Base-by-base conservation (phyloP, 2,888 invertebrate genomes). In the Xestia xanthographa region DNA sequence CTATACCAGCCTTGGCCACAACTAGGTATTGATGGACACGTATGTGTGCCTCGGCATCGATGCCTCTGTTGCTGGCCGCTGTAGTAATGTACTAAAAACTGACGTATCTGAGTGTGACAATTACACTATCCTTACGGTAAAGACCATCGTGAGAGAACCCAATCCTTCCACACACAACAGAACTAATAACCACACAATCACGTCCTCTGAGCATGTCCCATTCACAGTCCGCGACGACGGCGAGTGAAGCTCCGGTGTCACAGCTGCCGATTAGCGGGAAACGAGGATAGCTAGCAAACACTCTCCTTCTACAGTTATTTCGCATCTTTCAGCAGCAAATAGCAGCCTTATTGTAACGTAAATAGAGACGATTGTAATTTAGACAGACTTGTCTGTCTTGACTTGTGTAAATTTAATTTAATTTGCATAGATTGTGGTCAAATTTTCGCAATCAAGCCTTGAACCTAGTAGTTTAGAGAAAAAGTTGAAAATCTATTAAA, bases 101-200 rank as follows among this genome's bases (percentile, higher is more conserved):
- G 5, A 17, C 14, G 1, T 26, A 6, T 41, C 20, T 12, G 9
- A 50, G 4, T 20, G 20, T 4, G 5, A 9, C n/a, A 66, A 22
- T 29, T 29, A 60, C 41, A 56, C 26, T 11, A 17, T 6, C 29
- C 62, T 45, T 63, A 68, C 71, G 73, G 26, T 26, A 3, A 67
- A 53, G 17, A 72, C 1, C 26, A 41, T 26, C n/a, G 66, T 60
- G 48, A 34, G 76, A 50, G 26, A 22, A 5, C 2, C 22, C 22
- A 43, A 4, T 50, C n/a, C 14, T 26, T n/a, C 17, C 43, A 9
- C 62, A 53, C 5, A 77, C n/a, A 70, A 41, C 41, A 3, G 11
- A 0, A 34, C 26, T 58, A 58, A 71, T 79, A 26, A 50, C 14
- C 34, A 60, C n/a, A 71, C 56, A 48, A 50, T 67, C 80, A 80